Base-by-base conservation (phyloP, 2,113 vertebrate species). In the Bubo blakistoni region DNA sequence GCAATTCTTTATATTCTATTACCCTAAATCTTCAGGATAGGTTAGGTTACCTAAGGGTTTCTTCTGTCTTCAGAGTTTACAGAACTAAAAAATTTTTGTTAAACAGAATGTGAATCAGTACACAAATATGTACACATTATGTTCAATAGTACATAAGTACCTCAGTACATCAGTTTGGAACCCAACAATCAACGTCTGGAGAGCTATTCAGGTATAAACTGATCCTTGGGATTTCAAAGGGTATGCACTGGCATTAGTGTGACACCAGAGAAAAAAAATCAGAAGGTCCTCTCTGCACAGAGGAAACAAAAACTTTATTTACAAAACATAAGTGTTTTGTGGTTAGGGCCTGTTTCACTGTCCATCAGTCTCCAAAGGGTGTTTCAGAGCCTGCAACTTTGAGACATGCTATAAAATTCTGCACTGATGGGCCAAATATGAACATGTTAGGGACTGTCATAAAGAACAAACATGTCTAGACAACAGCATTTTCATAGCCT, bases 121-220 rank as follows among this genome's bases (percentile, higher is more conserved):
- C 6, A 4, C 22, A 47, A 70, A 12, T 17, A 44, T 44, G 44
- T 46, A 16, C 44, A 46, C 44, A 46, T 44, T 44, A 16, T 46
- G 44, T 46, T 46, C 44, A 8, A 18, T 17, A 18, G 44, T 46
- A 46, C 16, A 18, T 46, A 5, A 65, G 6, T 30, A 61, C 30
- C 61, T 11, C 5, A 49, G 2, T 30, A 61, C 26, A 65, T 11
- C 5, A 49, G 2, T 81, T 49, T 65, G 47, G 36, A 94, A 52
- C 2, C 2, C 11, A 88, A 18, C 6, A 70, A 30, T 25, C 36
- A 58, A 13, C 0, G 0, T 57, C 13, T 36, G 38, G n/a, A 47
- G 13, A 15, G 1, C 7, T 55, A 8, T 62, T 91, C 38, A 81
- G 42, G 26, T 42, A 34, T 16, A 26, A 1, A 42, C 18, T 3